These are phyloP conservation scores for Epistrophe grossulariae DNA, from an alignment of 2,888 invertebrate genomes.

Conservation along the genomic window DNA sequence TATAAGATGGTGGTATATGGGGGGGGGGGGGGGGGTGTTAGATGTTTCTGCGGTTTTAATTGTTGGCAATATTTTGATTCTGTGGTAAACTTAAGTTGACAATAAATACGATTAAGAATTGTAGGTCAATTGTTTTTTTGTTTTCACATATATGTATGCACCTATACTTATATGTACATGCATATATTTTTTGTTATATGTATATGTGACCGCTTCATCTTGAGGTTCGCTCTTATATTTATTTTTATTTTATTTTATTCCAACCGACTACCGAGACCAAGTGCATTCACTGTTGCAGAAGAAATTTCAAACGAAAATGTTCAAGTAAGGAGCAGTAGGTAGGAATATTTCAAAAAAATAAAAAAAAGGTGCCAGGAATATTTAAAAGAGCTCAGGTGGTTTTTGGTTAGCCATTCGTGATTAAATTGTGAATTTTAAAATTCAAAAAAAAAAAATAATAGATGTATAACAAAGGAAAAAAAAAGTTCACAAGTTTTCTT, in stretches of 20 bases:
- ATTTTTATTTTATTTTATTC: background rate
- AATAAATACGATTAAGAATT: slow-evolving; percentile 11
- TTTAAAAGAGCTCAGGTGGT: background rate
- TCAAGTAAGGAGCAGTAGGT: background rate
- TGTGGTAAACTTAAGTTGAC: background rate
- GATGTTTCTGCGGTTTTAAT: slow-evolving; percentile 9
- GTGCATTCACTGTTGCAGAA: slow-evolving; percentile 9
- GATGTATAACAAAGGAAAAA: background rate
- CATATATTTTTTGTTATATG: background rate
- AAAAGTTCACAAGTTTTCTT: background rate
- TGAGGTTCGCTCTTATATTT: background rate
- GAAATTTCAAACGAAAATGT: background rate
- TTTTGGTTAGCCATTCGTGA: slow-evolving; percentile 25
- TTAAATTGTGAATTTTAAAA: background rate
- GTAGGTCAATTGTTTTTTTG: background rate
- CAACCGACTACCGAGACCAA: no score
- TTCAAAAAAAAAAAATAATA: background rate
- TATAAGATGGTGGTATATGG: background rate
- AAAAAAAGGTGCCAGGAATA: background rate
- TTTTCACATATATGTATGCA: no score
- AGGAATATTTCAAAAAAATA: background rate
- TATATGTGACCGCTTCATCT: background rate
- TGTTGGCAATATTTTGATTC: slow-evolving; percentile 11
- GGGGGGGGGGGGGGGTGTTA: background rate
- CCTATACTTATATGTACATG: background rate